phyloP scores from a whole-genome alignment of 2,888 invertebrate species.

The Pimpla rufipes region DNA sequence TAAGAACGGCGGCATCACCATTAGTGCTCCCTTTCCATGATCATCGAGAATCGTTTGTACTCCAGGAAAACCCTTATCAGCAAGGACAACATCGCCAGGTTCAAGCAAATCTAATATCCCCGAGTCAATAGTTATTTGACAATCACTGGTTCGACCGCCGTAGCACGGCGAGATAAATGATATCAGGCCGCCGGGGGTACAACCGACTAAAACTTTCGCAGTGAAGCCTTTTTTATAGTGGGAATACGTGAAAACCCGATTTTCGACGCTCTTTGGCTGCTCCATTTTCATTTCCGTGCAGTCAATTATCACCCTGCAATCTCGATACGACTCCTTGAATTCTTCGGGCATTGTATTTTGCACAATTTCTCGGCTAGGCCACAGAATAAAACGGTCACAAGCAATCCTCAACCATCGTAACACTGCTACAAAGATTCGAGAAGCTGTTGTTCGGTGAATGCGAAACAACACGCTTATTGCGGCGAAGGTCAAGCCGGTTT shows the following conservation, averaged over 20 bases:
- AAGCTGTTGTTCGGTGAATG: conserved; percentile 65
- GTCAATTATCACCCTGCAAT: conserved; percentile 60
- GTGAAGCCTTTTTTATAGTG: conserved; percentile 57
- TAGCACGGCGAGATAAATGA: conserved; percentile 43
- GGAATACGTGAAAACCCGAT: conserved; percentile 52
- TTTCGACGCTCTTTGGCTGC: conserved; percentile 45
- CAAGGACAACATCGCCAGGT: conserved; percentile 31
- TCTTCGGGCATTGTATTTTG: conserved; percentile 55
- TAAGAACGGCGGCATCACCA: conserved; percentile 49
- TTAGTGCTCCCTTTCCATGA: conserved; percentile 46
- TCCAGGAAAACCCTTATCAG: background rate
- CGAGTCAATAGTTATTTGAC: conserved; percentile 53
- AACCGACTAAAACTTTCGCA: conserved; percentile 59
- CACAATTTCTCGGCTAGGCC: conserved; percentile 9
- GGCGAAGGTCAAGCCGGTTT: conserved; percentile 70
- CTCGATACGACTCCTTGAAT: conserved; percentile 32
- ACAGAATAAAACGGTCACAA: background rate
- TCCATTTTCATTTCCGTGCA: conserved; percentile 60
- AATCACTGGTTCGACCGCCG: conserved; percentile 53
- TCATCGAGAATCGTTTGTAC: background rate
- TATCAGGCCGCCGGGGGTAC: conserved; percentile 60
- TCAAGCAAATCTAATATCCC: conserved; percentile 53
- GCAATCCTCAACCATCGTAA: background rate
- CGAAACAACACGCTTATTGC: conserved; percentile 65
- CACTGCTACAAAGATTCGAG: conserved; percentile 57